Base-by-base conservation (phyloP, 2,113 vertebrate species). In the Gadus chalcogrammus region DNA sequence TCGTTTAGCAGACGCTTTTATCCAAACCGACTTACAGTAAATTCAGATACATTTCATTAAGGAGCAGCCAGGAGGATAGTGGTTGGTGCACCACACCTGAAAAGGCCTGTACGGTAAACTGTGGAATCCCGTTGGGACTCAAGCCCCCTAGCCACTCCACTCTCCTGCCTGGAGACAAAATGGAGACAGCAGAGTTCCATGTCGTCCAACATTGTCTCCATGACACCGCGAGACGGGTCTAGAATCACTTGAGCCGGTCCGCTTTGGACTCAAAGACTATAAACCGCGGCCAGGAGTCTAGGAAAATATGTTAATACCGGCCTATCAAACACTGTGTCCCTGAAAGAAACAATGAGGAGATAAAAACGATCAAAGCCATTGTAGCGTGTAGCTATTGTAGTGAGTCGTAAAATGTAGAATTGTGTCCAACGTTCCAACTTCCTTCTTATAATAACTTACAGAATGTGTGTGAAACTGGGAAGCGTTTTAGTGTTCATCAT, bases 191-290 rank as follows among this genome's bases (percentile, higher is more conserved):
- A 8, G 0, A 7, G 59, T 62, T 48, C 62, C 87, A 76, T 74
- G 65, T 62, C 77, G 20, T 71, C 61, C 62, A 42, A 70, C 70
- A 61, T 52, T 6, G 85, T 88, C 83, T 67, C 87, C 85, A 87
- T 85, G 83, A 81, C 69, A 53, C 74, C 77, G 71, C 70, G 75
- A 82, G 67, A 48, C 31, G 70, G 69, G 71, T 61, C 72, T 72
- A 53, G 62, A 88, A 68, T 71, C 65, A 84, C 73, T 86, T 28
- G 15, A 80, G 75, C 72, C 38, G 67, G 81, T 83, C 79, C 82
- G 80, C 12, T 85, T 77, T 74, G 67, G 65, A 65, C 53, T 67
- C 53, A 77, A 82, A 76, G 73, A 78, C 75, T 82, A 68, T 58
- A 60, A 73, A 76, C 64, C 67, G 76, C 38, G 63, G 70, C 61